Conservation (phyloP, 2,888 invertebrate genomes). For the Colostygia pectinataria region DNA sequence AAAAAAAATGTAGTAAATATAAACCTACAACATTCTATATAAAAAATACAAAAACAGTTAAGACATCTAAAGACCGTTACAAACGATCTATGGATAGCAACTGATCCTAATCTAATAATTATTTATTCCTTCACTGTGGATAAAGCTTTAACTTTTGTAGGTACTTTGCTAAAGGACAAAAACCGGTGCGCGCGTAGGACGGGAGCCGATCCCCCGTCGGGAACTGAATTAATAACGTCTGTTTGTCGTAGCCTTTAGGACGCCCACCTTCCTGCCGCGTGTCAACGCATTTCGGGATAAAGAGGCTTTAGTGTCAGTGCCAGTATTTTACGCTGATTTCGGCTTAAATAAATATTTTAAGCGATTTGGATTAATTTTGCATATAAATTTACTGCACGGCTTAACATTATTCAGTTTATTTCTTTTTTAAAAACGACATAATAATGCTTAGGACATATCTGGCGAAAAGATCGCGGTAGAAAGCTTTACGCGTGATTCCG, state of each 20-base stretch:
- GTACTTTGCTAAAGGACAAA: neutral
- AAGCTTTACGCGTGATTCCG: no score
- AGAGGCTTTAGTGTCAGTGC: constrained; percentile 16
- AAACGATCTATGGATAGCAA: no score
- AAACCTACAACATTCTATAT: no score
- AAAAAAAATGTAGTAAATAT: no score
- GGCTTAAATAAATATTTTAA: constrained; percentile 24
- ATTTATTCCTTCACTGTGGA: no score
- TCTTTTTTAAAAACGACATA: no score
- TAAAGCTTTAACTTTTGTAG: neutral
- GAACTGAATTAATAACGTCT: constrained; percentile 43
- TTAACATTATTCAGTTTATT: no score
- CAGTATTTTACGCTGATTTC: constrained; percentile 16
- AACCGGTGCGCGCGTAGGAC: constrained; percentile 32
- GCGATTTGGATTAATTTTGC: constrained; percentile 12
- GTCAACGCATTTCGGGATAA: constrained; percentile 27
- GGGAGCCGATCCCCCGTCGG: constrained; percentile 38
- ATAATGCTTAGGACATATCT: no score
- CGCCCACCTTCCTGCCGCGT: constrained; percentile 42
- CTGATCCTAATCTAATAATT: no score
- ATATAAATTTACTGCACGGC: constrained; percentile 6
- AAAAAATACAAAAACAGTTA: no score
- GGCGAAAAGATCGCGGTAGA: no score
- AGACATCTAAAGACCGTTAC: no score
- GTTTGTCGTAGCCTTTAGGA: constrained; percentile 27